Percentiles rank a stretch among this genome's conserved stretches.
These are phyloP conservation scores for Galeruca laticollis DNA, from an alignment of 2,888 invertebrate genomes.

Conservation along the genomic window DNA sequence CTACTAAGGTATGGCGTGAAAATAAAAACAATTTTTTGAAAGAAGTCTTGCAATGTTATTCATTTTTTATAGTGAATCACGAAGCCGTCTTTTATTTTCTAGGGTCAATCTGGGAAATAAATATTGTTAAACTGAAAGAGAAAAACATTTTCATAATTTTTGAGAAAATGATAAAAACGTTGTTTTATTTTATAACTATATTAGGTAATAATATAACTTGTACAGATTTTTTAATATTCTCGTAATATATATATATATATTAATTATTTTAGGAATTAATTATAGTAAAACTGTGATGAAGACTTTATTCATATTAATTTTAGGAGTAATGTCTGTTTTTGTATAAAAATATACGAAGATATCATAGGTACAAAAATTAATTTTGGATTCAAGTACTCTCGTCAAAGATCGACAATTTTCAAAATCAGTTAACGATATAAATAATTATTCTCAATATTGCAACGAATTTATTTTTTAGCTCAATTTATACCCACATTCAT, in stretches of 20 bases:
- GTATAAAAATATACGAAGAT: conserved; percentile 24
- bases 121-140: background rate
- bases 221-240: conserved; percentile 60
- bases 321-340: conserved; percentile 41
- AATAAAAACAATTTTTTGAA: background rate
- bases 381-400: conserved; percentile 15
- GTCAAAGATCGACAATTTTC: background rate
- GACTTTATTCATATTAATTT: conserved; percentile 50
- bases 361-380: conserved; percentile 20
- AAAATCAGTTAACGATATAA: too few relatives aligned
- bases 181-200: conserved; percentile 50
- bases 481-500: too few relatives aligned
- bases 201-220: conserved; percentile 53
- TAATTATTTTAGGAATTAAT: conserved; percentile 49
- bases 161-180: conserved; percentile 37
- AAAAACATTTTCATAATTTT: conserved; percentile 28
- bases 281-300: conserved; percentile 60
- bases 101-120: background rate
- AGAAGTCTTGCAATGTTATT: too few relatives aligned
- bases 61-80: background rate
- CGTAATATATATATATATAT: conserved; percentile 55
- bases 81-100: background rate
- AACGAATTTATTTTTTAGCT: too few relatives aligned
- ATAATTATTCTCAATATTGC: too few relatives aligned
- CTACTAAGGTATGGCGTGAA: background rate